Evolutionary conservation across 2,888 invertebrate species (phyloP).

Genomic region (Pandemis corylana): DNA sequence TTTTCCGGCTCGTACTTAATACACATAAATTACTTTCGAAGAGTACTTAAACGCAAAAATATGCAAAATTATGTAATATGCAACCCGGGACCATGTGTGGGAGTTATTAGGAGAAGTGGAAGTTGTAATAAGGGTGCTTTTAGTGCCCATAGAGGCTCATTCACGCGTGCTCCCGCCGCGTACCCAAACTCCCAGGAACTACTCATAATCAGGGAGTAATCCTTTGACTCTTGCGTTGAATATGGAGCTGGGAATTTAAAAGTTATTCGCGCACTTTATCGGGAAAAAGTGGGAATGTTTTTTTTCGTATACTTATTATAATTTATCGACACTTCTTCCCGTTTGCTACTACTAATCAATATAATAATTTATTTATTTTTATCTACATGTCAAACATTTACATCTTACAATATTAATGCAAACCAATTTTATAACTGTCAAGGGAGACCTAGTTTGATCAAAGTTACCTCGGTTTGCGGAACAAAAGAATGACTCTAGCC

Average conservation of each 20-base stretch:
- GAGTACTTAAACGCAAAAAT: constrained; percentile 66
- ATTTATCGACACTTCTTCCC: too few species aligned
- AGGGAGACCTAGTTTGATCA: too few species aligned
- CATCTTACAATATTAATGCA: too few species aligned
- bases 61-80: constrained; percentile 70
- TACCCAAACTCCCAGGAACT: constrained; percentile 19
- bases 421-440: too few species aligned
- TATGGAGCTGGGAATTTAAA: not conserved
- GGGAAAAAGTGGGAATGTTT: too few species aligned
- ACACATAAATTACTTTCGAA: constrained; percentile 71
- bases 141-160: constrained; percentile 53
- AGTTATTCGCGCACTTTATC: not conserved
- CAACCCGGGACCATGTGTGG: constrained; percentile 59
- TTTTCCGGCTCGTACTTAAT: constrained; percentile 66
- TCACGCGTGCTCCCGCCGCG: constrained; percentile 46
- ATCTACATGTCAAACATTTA: too few species aligned
- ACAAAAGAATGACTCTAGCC: too few species aligned
- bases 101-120: constrained; percentile 69
- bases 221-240: constrained; percentile 18
- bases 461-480: too few species aligned
- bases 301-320: too few species aligned
- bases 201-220: constrained; percentile 16
- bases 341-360: too few species aligned
- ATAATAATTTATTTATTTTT: too few species aligned
- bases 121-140: constrained; percentile 62